These are phyloP conservation scores for Tinea trinotella DNA, from an alignment of 2,888 invertebrate genomes.

Conservation along the genomic window DNA sequence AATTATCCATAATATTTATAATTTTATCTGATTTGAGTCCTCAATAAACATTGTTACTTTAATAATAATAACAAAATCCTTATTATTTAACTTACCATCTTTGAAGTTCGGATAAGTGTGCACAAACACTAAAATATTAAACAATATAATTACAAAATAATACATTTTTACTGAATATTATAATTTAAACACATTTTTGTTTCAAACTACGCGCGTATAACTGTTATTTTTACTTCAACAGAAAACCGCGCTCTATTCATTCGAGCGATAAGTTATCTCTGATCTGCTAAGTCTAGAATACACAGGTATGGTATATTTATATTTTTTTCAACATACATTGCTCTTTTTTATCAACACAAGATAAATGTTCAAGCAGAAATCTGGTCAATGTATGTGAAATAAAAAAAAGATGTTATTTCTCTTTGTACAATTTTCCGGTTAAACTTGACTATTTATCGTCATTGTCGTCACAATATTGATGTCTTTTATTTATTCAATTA, in stretches of 20 bases:
- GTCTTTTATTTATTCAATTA: too few species aligned
- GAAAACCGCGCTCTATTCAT: slow-evolving; percentile 5
- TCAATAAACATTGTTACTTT: too few species aligned
- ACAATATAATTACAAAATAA: background rate
- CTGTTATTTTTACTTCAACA: background rate
- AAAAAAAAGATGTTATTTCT: background rate
- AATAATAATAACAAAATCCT: too few species aligned
- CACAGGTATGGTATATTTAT: background rate
- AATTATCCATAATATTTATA: too few species aligned
- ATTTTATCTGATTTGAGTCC: too few species aligned
- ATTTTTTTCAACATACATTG: slow-evolving; percentile 3
- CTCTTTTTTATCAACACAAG: background rate
- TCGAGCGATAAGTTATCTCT: slow-evolving; percentile 14
- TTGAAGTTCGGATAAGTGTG: background rate
- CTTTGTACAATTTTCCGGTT: slow-evolving; percentile 10
- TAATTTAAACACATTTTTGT: slow-evolving; percentile 1
- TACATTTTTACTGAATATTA: slow-evolving; percentile 4
- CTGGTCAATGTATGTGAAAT: background rate
- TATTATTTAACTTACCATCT: slow-evolving; percentile 9
- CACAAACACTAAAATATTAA: background rate
- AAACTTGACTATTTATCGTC: background rate
- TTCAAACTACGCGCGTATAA: background rate
- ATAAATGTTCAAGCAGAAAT: background rate
- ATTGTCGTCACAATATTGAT: background rate
- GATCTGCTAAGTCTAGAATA: slow-evolving; percentile 13